Base-by-base conservation (phyloP, 2,797 vertebrate genomes). In the Pipistrellus nathusii region DNA sequence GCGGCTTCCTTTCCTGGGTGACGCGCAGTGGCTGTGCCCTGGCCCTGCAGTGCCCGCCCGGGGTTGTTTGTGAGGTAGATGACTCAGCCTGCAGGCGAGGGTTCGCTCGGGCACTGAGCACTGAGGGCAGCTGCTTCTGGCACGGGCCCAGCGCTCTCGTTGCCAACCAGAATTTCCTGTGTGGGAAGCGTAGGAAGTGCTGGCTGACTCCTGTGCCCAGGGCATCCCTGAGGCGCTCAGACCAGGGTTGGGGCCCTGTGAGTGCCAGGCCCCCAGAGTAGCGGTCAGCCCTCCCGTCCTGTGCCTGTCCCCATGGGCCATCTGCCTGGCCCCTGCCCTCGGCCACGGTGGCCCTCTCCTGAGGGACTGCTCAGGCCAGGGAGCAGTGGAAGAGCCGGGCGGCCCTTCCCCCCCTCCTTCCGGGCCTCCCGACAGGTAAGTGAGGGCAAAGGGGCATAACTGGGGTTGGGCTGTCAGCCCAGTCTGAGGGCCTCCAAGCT, bases 351-450 rank as follows among this genome's bases (percentile, higher is more conserved):
- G 66, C 64, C 91, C 38, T 72, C 51, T 41, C 59, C 59, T 59
- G 75, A 62, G 90, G 72, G 91, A 46, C 82, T 68, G 83, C 72
- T 13, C 38, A 46, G 57, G 87, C 76, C 91, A 46, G 46, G 27
- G 30, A 78, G 86, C 86, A 69, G 88, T 3, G 27, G 27, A 95
- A 59, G 85, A 93, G 95, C 93, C 86, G 21, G 64, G 38, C 77
- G 78, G 83, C 91, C 93, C 93, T 85, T 84, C 55, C 91, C 90
- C 91, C 96, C 88, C 15, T 64, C 85, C 76, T 59, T 83, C 76
- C 85, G 20, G 5, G 53, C 12, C 64, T 66, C 87, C 10, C 17
- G 27, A 71, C 97, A 97, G 97, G 97, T 97, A 97, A 97, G 97
- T 97, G 85, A 83, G 94, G 95, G 95, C 14, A 15, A 92, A 18